These are phyloP conservation scores for Notothenia coriiceps DNA, from an alignment of 2,113 vertebrate species.

Conservation along the genomic window DNA sequence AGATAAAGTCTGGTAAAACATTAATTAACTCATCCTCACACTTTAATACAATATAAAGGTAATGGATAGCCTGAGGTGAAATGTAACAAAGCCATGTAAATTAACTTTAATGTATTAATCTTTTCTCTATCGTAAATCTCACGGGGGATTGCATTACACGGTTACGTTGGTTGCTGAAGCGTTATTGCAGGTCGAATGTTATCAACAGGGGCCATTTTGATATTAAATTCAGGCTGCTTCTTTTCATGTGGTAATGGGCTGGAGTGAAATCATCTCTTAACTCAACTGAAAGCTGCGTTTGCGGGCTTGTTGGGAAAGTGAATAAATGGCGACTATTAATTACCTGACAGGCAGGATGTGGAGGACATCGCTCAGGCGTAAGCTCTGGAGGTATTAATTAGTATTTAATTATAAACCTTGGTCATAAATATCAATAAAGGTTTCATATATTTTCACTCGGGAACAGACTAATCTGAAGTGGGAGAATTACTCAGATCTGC, in stretches of 20 bases:
- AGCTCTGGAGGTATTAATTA: conserved; percentile 90
- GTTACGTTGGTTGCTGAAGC: conserved; percentile 5
- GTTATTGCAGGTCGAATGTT: conserved; percentile 47
- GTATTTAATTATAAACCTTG: conserved; percentile 91
- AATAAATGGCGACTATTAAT: conserved; percentile 84
- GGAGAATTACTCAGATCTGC: no score
- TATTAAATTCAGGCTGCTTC: conserved; percentile 40
- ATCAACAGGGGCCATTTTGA: conserved; percentile 35
- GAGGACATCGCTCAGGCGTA: conserved; percentile 60
- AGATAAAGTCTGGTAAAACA: conserved; percentile 26
- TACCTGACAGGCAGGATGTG: conserved; percentile 82
- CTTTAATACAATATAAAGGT: conserved; percentile 47
- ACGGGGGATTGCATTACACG: conserved; percentile 27
- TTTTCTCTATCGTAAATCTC: conserved; percentile 56
- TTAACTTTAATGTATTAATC: conserved; percentile 55
- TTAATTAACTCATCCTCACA: conserved; percentile 45
- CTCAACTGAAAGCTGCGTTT: conserved; percentile 35
- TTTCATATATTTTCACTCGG: conserved; percentile 81
- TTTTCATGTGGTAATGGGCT: conserved; percentile 34
- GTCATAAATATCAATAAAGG: conserved; percentile 89
- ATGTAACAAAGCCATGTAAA: conserved; percentile 60
- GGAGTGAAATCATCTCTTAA: conserved; percentile 41
- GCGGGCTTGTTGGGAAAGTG: conserved; percentile 22
- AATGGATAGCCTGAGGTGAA: conserved; percentile 53
- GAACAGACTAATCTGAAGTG: conserved; percentile 33